These are phyloP conservation scores for Tridacna crocea DNA, from an alignment of 2,888 invertebrate species.

Conservation along the genomic window DNA sequence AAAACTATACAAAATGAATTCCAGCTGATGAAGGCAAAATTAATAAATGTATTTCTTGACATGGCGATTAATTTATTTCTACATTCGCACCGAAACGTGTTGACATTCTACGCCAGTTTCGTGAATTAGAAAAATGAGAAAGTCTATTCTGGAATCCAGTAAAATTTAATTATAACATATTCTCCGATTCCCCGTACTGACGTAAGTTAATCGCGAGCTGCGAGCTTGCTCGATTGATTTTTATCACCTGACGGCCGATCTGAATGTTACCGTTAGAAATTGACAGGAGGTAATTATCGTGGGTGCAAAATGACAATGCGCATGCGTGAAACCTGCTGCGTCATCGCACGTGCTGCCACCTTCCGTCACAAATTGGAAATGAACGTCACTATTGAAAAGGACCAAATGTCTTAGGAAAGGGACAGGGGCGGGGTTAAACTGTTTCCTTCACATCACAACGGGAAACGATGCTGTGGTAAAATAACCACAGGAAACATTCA, in stretches of 20 bases:
- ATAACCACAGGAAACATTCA: background rate
- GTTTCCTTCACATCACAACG: background rate
- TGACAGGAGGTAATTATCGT: conserved; percentile 46
- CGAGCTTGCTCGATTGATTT: conserved; percentile 14
- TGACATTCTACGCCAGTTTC: conserved; percentile 17
- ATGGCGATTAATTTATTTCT: background rate
- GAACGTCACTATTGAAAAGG: conserved; percentile 9
- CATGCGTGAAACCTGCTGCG: conserved; percentile 32
- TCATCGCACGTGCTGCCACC: conserved; percentile 38
- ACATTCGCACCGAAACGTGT: conserved; percentile 20
- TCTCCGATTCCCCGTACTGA: background rate
- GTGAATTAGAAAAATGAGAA: conserved; percentile 12
- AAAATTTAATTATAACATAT: background rate
- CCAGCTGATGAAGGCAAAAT: background rate
- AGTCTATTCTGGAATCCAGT: conserved; percentile 4
- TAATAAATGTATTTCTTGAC: background rate
- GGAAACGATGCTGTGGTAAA: too few relatives aligned
- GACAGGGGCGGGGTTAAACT: background rate
- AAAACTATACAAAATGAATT: too few relatives aligned
- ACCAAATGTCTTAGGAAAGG: background rate
- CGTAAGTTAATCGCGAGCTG: conserved; percentile 21
- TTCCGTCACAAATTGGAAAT: conserved; percentile 29
- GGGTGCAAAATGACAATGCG: conserved; percentile 17
- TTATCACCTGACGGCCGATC: conserved; percentile 11
- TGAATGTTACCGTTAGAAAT: conserved; percentile 36